Conservation (phyloP, 2,888 invertebrate genomes). For the Salpingus planirostris region DNA sequence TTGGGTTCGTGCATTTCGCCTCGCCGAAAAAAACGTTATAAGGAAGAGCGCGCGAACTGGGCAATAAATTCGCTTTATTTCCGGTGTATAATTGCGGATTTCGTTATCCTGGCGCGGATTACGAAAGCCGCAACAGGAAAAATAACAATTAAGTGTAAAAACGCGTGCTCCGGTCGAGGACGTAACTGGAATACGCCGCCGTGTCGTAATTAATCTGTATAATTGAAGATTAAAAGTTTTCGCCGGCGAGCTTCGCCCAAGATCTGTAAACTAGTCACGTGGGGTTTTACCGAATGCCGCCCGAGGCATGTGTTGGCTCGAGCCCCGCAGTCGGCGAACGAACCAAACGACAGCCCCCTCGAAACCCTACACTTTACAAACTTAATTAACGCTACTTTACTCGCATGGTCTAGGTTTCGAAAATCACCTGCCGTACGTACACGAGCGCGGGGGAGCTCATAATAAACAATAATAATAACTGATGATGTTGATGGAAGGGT, state of each 20-base stretch:
- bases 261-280: constrained; percentile 3
- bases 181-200: not conserved
- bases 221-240: too few species aligned
- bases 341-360: not conserved
- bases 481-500: too few species aligned
- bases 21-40: not conserved
- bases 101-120: too few species aligned
- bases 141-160: not conserved
- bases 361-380: constrained; percentile 10
- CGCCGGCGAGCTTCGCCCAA: too few species aligned
- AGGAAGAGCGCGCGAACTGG: not conserved
- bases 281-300: not conserved
- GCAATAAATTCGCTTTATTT: not conserved
- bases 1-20: not conserved
- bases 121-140: too few species aligned
- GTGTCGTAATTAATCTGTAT: not conserved
- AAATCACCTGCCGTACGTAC: too few species aligned
- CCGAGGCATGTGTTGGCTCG: constrained; percentile 1
- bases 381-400: constrained; percentile 13
- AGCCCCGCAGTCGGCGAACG: too few species aligned
- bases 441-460: too few species aligned
- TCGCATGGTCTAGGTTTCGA: constrained; percentile 8
- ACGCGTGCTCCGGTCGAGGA: not conserved
- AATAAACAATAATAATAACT: too few species aligned
- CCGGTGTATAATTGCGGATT: not conserved